phyloP scores from a whole-genome alignment of 2,888 invertebrate genomes.

The Ctenicera cuprea region DNA sequence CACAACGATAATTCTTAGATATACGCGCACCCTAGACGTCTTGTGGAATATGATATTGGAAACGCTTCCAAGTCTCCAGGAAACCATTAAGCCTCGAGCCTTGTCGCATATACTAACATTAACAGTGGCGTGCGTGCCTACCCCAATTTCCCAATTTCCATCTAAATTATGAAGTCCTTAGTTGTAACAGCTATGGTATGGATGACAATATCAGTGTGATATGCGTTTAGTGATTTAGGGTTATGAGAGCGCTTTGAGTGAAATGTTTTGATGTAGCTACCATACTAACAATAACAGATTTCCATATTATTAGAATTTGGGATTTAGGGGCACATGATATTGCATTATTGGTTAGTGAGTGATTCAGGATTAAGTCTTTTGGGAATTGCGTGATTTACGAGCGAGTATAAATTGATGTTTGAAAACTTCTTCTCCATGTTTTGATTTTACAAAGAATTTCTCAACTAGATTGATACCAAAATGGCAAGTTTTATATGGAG shows the following conservation, averaged over 20 bases:
- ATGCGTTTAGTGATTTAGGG: not conserved
- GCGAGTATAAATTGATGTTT: too few relatives aligned
- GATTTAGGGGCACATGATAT: too few relatives aligned
- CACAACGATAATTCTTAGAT: conserved; percentile 21
- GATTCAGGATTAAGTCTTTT: too few relatives aligned
- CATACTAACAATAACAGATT: not conserved
- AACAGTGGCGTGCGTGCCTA: conserved; percentile 33
- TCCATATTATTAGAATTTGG: not conserved
- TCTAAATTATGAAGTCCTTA: not conserved
- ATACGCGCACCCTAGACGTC: conserved; percentile 12
- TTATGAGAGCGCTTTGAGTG: not conserved
- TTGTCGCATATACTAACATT: conserved; percentile 22
- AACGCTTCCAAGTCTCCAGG: conserved; percentile 32
- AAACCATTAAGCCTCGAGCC: conserved; percentile 29
- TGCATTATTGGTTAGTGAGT: too few relatives aligned
- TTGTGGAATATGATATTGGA: conserved; percentile 32
- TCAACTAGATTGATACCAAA: too few relatives aligned
- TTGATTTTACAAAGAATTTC: too few relatives aligned
- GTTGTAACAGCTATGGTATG: too few relatives aligned
- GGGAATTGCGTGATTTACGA: too few relatives aligned
- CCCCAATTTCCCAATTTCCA: conserved; percentile 6
- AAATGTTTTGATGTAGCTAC: conserved; percentile 1
- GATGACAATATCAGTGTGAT: not conserved
- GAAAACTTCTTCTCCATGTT: too few relatives aligned
- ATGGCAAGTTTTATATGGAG: too few relatives aligned